These are phyloP conservation scores for Laticauda laticaudata DNA, from an alignment of 2,113 vertebrate genomes.

Conservation along the genomic window DNA sequence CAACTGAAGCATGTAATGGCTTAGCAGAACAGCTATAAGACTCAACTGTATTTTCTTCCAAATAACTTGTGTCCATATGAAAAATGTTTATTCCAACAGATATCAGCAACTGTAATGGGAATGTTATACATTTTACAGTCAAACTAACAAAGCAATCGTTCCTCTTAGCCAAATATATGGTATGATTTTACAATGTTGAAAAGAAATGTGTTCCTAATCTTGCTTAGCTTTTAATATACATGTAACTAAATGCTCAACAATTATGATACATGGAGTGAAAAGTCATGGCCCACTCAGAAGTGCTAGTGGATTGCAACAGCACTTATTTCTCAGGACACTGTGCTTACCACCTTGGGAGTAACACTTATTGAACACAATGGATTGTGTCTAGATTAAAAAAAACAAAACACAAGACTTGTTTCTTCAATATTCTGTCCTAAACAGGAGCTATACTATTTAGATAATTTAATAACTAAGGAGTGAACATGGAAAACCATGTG, in stretches of 20 bases:
- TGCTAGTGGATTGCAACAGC: neutral
- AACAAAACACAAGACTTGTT: neutral
- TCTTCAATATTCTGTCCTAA: neutral
- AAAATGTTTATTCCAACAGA: neutral
- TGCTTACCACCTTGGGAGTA: neutral
- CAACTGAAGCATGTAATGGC: neutral
- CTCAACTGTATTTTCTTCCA: neutral
- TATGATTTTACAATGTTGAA: neutral
- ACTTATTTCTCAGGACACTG: neutral
- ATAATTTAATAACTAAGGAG: neutral
- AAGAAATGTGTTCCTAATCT: constrained; percentile 21
- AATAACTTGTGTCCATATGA: neutral
- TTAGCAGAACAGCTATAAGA: neutral
- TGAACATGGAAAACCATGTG: neutral
- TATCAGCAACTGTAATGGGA: neutral
- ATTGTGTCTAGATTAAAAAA: neutral
- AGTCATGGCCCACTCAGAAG: neutral
- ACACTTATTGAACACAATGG: neutral
- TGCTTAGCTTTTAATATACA: constrained; percentile 8
- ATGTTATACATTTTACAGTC: neutral
- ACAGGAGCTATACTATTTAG: neutral
- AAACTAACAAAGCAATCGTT: neutral
- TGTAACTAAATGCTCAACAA: neutral
- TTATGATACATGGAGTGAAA: neutral
- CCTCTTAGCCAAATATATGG: neutral